Evolutionary conservation across 2,888 invertebrate genomes (phyloP), one percentile per base, ranked within the genome.

Genomic region (Tetragonula carbonaria): DNA sequence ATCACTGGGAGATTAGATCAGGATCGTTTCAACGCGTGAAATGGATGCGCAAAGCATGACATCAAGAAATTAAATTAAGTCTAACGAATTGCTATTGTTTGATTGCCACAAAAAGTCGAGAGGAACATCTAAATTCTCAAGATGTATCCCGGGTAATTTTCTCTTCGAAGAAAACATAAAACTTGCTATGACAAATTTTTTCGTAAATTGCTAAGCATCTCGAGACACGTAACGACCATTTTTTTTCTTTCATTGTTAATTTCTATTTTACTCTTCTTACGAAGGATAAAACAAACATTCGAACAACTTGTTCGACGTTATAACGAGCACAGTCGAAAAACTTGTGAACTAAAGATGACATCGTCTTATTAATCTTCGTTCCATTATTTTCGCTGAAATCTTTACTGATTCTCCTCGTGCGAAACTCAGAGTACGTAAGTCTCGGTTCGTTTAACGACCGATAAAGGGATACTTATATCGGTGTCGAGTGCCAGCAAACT

Each of bases 401-500:
- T 55, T 73, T 65, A 57, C 85, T 74, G 76, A 82, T 85, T 85
- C 77, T 66, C 57, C 53, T 18, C 45, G 1, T 18, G 65, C 74
- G 62, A 75, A 79, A 66, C 74, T 73, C 73, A 23, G 57, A 68
- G 79, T 82, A 79, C 83, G 80, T 84, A 88, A 87, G 80, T 82
- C 82, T 81, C 84, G 55, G 78, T 68, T 74, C 80, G 79, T 72
- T 88, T 84, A 83, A 87, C 83, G 86, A 85, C 87, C 88, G 90
- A 89, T 85, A 89, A 90, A 91, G 87, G 87, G 78, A 91, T 86
- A 86, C 91, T 90, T 90, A 90, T 90, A 91, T 91, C 90, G 86
- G 89, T 68, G 86, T 80, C 81, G 90, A 91, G 92, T 93, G 93
- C 93, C 93, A 94, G 91, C 88, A 91, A 92, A 90, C 91, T 90